Conservation (phyloP, 1,140 invertebrate genomes). For the Centruroides vittatus region DNA sequence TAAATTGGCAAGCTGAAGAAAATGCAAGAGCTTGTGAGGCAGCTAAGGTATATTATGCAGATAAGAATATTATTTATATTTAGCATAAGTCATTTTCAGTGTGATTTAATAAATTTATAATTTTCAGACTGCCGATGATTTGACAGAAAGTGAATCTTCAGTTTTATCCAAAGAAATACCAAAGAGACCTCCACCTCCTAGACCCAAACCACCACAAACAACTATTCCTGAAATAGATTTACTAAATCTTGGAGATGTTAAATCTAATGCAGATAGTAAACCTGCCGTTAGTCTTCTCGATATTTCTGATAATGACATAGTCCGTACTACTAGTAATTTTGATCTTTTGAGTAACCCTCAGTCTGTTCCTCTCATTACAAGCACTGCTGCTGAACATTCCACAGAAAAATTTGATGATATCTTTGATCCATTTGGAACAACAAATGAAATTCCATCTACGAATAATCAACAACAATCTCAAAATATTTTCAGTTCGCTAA, state of each 20-base stretch:
- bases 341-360: constrained; percentile 11
- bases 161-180: constrained; percentile 14
- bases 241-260: constrained; percentile 5
- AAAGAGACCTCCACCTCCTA: constrained; percentile 5
- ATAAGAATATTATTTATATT: too few relatives aligned
- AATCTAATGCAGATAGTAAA: background rate
- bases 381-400: background rate
- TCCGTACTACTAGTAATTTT: constrained; percentile 10
- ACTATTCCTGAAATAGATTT: constrained; percentile 11
- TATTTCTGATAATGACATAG: constrained; percentile 4
- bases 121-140: constrained; percentile 5
- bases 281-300: constrained; percentile 7
- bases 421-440: background rate
- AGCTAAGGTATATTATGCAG: too few relatives aligned
- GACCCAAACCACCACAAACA: background rate
- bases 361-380: constrained; percentile 4
- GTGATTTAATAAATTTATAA: background rate
- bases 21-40: too few relatives aligned
- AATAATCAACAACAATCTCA: too few relatives aligned
- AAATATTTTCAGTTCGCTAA: too few relatives aligned
- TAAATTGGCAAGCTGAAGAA: constrained; percentile 14
- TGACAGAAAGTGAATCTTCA: constrained; percentile 7
- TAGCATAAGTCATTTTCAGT: too few relatives aligned
- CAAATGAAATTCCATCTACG: too few relatives aligned
- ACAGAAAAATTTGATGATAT: background rate